Conservation (phyloP, 2,113 vertebrate species). For the Podarcis cretensis region DNA sequence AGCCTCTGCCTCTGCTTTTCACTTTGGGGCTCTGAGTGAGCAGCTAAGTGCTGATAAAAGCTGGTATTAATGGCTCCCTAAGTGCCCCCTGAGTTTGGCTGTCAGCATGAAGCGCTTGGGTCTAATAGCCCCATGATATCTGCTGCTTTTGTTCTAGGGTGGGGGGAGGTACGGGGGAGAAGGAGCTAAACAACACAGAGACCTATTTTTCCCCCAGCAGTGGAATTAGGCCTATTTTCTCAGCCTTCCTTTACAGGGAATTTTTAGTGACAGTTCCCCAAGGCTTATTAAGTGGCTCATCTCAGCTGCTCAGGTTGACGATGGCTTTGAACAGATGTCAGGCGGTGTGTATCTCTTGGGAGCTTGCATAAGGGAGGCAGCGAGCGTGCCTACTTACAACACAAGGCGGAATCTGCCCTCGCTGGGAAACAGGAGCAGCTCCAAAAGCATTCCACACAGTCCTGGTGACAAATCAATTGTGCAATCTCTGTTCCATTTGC, state of each 20-base stretch:
- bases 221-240: conserved; percentile 66
- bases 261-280: conserved; percentile 60
- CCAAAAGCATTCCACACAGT: background rate
- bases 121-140: conserved; percentile 40
- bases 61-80: conserved; percentile 37
- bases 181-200: conserved; percentile 36
- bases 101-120: background rate
- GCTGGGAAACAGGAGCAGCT: background rate
- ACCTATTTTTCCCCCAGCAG: background rate
- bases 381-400: background rate
- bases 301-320: conserved; percentile 52
- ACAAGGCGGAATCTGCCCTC: background rate
- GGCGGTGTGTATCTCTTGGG: conserved; percentile 43
- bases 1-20: conserved; percentile 13
- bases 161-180: background rate
- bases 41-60: conserved; percentile 35
- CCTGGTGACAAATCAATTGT: background rate
- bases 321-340: conserved; percentile 63
- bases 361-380: conserved; percentile 33
- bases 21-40: background rate
- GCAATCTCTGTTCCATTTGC: background rate
- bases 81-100: conserved; percentile 15
- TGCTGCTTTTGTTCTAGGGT: conserved; percentile 32
- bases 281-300: conserved; percentile 65
- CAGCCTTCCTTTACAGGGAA: conserved; percentile 42